Base-by-base conservation (phyloP, 37 sponge, comb jelly and placozoan genomes). In the Diacarnus erythraeanus region DNA sequence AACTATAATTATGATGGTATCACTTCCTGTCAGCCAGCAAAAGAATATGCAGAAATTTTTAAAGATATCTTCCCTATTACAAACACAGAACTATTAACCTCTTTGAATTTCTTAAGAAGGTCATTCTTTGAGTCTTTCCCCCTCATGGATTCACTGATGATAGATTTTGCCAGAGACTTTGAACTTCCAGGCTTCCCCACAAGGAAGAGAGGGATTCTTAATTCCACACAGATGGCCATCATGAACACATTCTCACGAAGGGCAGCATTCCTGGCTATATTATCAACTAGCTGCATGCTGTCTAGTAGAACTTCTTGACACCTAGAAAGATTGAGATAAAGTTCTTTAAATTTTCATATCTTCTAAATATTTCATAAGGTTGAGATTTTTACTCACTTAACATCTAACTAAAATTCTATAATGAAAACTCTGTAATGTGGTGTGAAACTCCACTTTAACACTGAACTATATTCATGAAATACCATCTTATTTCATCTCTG, bases 151-250 rank as follows among this genome's bases (percentile, higher is more conserved):
- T 47, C 51, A 47, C 12, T 47, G 51, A 47, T 47, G 51, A 47
- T 47, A 15, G 84, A 69, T 43, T 96, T 96, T 0, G 97, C 97
- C 15, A 96, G 83, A 35, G 93, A 92, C 72, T 96, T 96, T 39
- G 94, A 93, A 80, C 97, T 96, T 5, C 96, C 96, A 38, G 96
- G 96, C 54, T 95, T 92, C 21, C 96, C 96, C 35, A 95, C 90
- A 25, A 95, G 71, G 57, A 95, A 95, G 35, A 95, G 90, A 21
- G 96, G 96, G n/a, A 95, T 95, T 54, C 91, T 83, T 42, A 93
- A 73, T 36, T 96, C 97, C 71, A 96, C 80, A 47, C 51, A 47
- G 12, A 47, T 47, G 51, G 51, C 51, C 51, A 47, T 47, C 51
- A 47, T 47, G 51, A 96, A 96, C 34, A 96, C 90, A 85, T 96